These are phyloP conservation scores for Cephus sareptanus DNA, from an alignment of 2,888 invertebrate genomes.

Conservation along the genomic window DNA sequence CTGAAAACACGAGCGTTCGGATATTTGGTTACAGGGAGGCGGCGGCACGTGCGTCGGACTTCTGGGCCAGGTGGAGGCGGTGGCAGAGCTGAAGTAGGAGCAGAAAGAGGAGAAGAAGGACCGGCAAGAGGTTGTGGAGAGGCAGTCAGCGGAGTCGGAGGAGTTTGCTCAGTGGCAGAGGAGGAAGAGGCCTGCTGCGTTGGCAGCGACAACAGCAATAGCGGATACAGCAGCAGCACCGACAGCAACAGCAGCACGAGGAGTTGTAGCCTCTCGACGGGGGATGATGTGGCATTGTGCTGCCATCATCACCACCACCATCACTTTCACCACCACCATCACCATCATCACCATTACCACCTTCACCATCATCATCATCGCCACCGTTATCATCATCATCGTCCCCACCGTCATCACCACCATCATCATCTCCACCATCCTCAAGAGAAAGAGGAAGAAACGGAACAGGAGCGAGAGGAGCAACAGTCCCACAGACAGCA, in stretches of 20 bases:
- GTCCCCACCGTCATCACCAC: slow-evolving; percentile 17
- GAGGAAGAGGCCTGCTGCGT: slow-evolving; percentile 36
- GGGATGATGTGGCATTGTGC: neutral
- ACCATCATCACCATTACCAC: slow-evolving; percentile 6
- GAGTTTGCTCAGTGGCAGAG: slow-evolving; percentile 19
- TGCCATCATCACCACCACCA: slow-evolving; percentile 5
- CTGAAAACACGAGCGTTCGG: slow-evolving; percentile 28
- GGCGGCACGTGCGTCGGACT: slow-evolving; percentile 63
- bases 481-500: neutral
- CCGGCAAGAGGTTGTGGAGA: slow-evolving; percentile 5
- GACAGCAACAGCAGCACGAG: slow-evolving; percentile 18
- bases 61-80: slow-evolving; percentile 49
- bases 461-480: slow-evolving; percentile 31
- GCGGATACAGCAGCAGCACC: slow-evolving; percentile 12
- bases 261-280: slow-evolving; percentile 8
- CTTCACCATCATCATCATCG: slow-evolving; percentile 6
- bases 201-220: slow-evolving; percentile 27
- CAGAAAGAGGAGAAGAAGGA: slow-evolving; percentile 6
- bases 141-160: slow-evolving; percentile 1
- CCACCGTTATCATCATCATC: slow-evolving; percentile 24
- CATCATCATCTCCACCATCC: slow-evolving; percentile 6
- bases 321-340: neutral
- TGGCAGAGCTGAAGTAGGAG: slow-evolving; percentile 36
- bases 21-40: slow-evolving; percentile 64
- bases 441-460: slow-evolving; percentile 5